Evolutionary conservation across 2,113 vertebrate species (phyloP), one percentile per base, ranked within the genome.

Genomic region (Oceanodroma tethys): DNA sequence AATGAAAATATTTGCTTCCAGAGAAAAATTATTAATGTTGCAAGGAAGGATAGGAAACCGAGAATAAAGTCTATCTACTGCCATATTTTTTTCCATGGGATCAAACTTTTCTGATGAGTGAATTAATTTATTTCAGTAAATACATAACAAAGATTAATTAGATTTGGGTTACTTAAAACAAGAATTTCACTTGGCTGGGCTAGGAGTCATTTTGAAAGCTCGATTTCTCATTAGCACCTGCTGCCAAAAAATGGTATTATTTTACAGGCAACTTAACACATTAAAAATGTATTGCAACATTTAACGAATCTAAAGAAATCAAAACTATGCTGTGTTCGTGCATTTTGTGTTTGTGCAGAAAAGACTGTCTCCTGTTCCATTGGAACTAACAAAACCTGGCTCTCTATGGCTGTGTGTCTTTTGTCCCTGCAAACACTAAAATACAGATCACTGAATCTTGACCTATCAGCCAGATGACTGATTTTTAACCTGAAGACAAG

Each of bases 321-420:
- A 2, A 6, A 72, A 10, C 26, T 48, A 3, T 2, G 9, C 38
- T 7, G 11, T 21, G 10, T 15, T 36, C 21, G 6, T 13, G 11
- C 13, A 6, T 18, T 43, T 81, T 43, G 42, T 29, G 5, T 53
- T 59, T 8, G 11, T 2, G 3, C 19, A 7, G 43, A 8, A 78
- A 52, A 20, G 32, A 19, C 32, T 20, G 26, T 16, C 2, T 45
- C 11, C 34, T 3, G 29, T 45, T 45, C 45, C 20, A 9, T 0
- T 1, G 4, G 14, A 38, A 13, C 11, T 6, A 25, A 22, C 32
- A 50, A 45, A 62, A 5, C 16, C 23, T 1, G 10, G 2, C 43
- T 60, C 3, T 5, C 26, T 12, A 3, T 0, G 15, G 6, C 45
- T 9, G 8, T 21, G 27, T 20, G 38, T 7, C 30, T 30, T 52